Percentiles rank a stretch among this genome's conserved stretches.
Evolutionary conservation across 2,113 vertebrate species (phyloP).

Genomic region (Oriolus oriolus): DNA sequence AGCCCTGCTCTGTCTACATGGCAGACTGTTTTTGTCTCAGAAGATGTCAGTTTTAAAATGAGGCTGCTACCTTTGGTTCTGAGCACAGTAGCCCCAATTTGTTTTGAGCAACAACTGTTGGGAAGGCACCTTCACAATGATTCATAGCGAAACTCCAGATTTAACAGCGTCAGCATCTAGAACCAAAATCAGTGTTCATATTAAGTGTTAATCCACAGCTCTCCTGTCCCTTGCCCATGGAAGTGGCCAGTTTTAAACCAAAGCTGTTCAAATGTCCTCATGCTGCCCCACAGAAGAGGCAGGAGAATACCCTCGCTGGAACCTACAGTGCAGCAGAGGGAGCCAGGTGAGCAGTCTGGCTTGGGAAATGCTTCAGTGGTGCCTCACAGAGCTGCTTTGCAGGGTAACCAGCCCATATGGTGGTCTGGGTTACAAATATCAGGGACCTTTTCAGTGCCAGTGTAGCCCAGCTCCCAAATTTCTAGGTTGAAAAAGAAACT

Average conservation of each 20-base stretch:
- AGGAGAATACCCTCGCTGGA: not conserved
- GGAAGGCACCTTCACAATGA: not conserved
- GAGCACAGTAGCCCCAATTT: not conserved
- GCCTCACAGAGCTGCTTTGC: not conserved
- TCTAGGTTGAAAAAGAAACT: not conserved
- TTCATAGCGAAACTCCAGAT: not conserved
- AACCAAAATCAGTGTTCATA: not conserved
- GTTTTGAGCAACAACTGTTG: not conserved
- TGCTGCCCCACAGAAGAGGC: not conserved
- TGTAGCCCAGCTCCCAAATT: not conserved
- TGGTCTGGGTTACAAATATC: not conserved
- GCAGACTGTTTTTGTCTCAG: not conserved
- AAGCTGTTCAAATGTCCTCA: not conserved
- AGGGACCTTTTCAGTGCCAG: not conserved
- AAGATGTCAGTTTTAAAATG: not conserved
- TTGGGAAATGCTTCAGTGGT: not conserved
- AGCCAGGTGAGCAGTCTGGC: not conserved
- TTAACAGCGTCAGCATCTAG: not conserved
- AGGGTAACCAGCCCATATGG: accelerated
- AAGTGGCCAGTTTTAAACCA: not conserved
- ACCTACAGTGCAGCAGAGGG: not conserved
- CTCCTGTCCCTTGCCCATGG: not conserved
- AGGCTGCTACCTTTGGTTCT: not conserved
- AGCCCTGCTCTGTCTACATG: not conserved
- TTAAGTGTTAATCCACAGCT: not conserved